phyloP scores from a whole-genome alignment of 2,113 vertebrate species.

The Actinemys pallida region DNA sequence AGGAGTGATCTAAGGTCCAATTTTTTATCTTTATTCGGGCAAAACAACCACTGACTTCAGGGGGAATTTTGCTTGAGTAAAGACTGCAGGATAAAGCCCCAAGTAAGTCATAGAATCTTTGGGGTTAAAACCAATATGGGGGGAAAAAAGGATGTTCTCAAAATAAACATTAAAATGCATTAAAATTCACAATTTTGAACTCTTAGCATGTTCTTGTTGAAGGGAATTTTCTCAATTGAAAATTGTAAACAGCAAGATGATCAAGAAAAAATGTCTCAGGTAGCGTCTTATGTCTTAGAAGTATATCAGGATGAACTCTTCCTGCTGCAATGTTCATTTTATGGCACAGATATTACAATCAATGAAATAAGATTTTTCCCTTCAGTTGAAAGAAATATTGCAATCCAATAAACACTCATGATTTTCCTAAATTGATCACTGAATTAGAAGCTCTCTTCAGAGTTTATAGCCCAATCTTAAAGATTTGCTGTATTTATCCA shows the following conservation, averaged over 20 bases:
- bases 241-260: neutral
- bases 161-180: neutral
- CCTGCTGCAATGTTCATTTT: neutral
- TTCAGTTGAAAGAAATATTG: neutral
- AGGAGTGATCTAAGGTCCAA: neutral
- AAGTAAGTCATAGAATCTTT: no score
- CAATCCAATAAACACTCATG: neutral
- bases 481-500: neutral
- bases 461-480: neutral
- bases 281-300: neutral
- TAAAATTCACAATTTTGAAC: neutral
- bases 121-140: no score
- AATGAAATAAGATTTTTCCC: neutral
- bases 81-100: neutral
- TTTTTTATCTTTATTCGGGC: neutral
- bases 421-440: neutral
- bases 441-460: neutral
- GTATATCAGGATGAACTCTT: rapidly evolving
- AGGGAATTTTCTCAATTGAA: neutral
- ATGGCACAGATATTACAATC: neutral
- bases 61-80: neutral
- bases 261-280: neutral
- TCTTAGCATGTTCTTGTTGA: neutral
- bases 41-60: neutral
- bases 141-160: no score